Evolutionary conservation across 2,888 invertebrate genomes (phyloP), one percentile per base, ranked within the genome.

Genomic region (Eristalinus aeneus): DNA sequence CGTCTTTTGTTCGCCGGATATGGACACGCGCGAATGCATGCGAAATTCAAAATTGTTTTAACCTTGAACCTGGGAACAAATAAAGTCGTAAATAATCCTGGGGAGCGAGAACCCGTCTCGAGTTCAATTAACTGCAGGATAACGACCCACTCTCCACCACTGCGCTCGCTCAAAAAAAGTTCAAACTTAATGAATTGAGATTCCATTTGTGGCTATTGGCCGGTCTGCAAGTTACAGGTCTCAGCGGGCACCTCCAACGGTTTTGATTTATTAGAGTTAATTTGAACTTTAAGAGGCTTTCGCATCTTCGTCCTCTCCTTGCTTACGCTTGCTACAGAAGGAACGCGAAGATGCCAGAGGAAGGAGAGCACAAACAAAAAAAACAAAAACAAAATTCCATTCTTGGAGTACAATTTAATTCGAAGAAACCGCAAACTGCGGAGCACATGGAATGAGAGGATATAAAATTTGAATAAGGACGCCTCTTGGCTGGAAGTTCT

Each of bases 171-270:
- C 12, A 16, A 56, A 79, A 72, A 72, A 79, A 78, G 76, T 80
- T 64, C 69, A 73, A 72, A 77, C 76, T 69, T 80, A 85, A 80
- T 80, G 80, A 85, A 85, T 76, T 77, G 68, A 85, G 69, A 76
- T 85, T 85, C 76, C 76, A 85, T 79, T 76, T 74, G 73, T 69
- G 71, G 84, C 46, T 27, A 61, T 65, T 46, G 34, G 36, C 34
- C 53, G 36, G 23, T 10, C n/a, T 56, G 67, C 32, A 31, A 72
- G 78, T 68, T 80, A 56, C 22, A 64, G 56, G 63, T 23, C 46
- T 34, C 16, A 16, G n/a, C 22, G 36, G 31, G 34, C 27, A 27
- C 34, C 23, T 31, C 10, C 56, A 16, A 12, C 56, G 23, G 22
- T 63, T 68, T 74, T 82, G 82, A 77, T 82, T 82, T 82, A 77